A percentile compares a stretch with the other conserved stretches of the same genome.
Evolutionary conservation across 2,797 vertebrate species (phyloP).

Genomic region (Lagocephalus sceleratus): DNA sequence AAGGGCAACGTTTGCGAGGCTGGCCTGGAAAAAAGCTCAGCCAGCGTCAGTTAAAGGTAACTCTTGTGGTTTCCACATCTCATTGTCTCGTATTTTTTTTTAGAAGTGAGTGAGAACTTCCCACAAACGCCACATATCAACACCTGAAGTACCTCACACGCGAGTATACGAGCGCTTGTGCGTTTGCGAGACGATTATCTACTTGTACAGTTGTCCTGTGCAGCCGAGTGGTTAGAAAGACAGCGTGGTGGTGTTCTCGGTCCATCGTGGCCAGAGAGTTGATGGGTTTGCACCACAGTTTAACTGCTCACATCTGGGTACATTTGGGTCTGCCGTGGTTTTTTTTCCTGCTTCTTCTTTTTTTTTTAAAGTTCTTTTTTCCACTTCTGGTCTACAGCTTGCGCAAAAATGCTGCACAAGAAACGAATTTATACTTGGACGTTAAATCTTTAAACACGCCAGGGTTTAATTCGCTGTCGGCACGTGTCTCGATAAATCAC

Average conservation of each 20-base stretch:
- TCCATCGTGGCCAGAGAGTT: conserved; percentile 39
- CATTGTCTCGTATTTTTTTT: conserved; percentile 50
- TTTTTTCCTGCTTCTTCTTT: neutral
- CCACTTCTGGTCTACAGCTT: neutral
- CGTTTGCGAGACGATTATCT: conserved; percentile 70
- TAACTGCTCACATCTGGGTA: conserved; percentile 57
- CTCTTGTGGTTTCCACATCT: conserved; percentile 67
- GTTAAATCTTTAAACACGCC: too few species aligned
- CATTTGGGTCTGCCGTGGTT: neutral
- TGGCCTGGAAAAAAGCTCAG: conserved; percentile 21
- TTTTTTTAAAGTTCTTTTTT: neutral
- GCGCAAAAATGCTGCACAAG: neutral
- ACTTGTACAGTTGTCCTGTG: conserved; percentile 67
- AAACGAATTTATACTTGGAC: neutral
- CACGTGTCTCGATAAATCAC: too few species aligned
- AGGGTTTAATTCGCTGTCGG: too few species aligned
- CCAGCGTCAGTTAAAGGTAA: conserved; percentile 58
- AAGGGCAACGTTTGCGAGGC: conserved; percentile 24
- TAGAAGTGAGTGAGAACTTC: conserved; percentile 35
- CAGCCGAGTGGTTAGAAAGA: conserved; percentile 70
- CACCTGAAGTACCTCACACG: conserved; percentile 42
- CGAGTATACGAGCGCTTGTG: conserved; percentile 27
- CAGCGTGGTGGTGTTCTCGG: conserved; percentile 38
- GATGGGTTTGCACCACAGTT: conserved; percentile 64
- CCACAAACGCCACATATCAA: conserved; percentile 66